Percentiles rank a stretch among this genome's conserved stretches.
Evolutionary conservation across 2,113 vertebrate species (phyloP).

Genomic region (Aythya baeri): DNA sequence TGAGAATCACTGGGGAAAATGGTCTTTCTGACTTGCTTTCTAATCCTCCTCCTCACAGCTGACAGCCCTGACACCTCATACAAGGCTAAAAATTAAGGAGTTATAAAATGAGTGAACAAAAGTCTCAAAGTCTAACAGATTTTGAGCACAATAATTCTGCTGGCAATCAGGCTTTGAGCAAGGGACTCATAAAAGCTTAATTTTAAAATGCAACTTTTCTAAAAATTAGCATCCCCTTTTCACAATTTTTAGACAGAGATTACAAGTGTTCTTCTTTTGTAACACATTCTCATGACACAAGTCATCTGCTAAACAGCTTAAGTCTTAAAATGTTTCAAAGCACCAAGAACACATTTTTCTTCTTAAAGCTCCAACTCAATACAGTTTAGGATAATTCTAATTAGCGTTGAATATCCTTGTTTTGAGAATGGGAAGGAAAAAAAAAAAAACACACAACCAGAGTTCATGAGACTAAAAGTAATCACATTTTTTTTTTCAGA

Average conservation of each 20-base stretch:
- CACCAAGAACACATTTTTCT: background rate
- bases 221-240: background rate
- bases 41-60: constrained; percentile 48
- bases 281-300: background rate
- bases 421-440: background rate
- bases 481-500: background rate
- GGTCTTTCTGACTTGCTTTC: background rate
- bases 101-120: background rate
- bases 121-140: background rate
- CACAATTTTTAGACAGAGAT: background rate
- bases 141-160: background rate
- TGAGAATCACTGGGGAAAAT: background rate
- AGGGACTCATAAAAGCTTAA: background rate
- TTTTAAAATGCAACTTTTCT: background rate
- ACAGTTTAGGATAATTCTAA: background rate
- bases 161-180: background rate
- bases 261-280: background rate
- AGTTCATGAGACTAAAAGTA: background rate
- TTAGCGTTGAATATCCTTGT: background rate
- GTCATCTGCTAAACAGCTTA: constrained; percentile 55
- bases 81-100: constrained; percentile 43
- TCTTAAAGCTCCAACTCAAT: background rate
- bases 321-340: constrained; percentile 17
- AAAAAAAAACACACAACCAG: background rate
- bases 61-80: constrained; percentile 54